Evolutionary conservation across 2,888 invertebrate species (phyloP).

Genomic region (Anagyrus pseudococci): DNA sequence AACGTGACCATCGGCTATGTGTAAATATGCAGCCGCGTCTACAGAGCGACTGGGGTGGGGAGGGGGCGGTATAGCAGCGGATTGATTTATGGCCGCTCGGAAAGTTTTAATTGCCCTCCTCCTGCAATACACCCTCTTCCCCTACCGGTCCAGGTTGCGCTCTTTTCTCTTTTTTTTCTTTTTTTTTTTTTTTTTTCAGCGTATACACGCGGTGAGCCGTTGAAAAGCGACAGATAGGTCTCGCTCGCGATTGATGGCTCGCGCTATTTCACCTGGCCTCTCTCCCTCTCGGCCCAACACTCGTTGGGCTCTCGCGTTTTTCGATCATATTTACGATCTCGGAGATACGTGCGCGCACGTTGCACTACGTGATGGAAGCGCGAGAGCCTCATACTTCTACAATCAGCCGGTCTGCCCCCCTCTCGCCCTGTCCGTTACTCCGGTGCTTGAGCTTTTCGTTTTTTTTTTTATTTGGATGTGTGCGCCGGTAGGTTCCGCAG

Average conservation of each 20-base stretch:
- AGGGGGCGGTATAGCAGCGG: slow-evolving; percentile 13
- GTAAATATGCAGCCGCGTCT: slow-evolving; percentile 30
- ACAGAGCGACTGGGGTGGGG: too few relatives aligned
- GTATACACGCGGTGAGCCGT: slow-evolving; percentile 1
- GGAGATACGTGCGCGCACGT: too few relatives aligned
- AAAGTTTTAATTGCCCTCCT: slow-evolving; percentile 51
- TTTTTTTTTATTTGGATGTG: too few relatives aligned
- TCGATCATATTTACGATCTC: slow-evolving; percentile 2
- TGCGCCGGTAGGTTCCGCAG: too few relatives aligned
- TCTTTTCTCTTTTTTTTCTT: slow-evolving; percentile 3
- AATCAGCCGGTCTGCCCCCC: too few relatives aligned
- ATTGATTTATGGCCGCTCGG: slow-evolving; percentile 45
- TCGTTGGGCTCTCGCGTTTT: not conserved
- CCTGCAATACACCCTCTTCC: slow-evolving; percentile 37
- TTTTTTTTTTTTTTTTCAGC: not conserved
- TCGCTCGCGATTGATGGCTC: slow-evolving; percentile 36
- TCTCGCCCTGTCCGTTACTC: too few relatives aligned
- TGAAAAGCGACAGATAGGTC: slow-evolving; percentile 34
- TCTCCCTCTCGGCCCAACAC: not conserved
- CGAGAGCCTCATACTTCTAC: too few relatives aligned
- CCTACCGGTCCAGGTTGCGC: not conserved
- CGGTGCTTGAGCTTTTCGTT: too few relatives aligned
- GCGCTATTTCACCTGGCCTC: slow-evolving; percentile 2
- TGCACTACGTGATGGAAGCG: too few relatives aligned
- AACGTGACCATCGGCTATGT: too few relatives aligned